Evolutionary conservation across 2,797 vertebrate species (phyloP), one percentile per base, ranked within the genome.

Genomic region (Catostomus latipinnis): DNA sequence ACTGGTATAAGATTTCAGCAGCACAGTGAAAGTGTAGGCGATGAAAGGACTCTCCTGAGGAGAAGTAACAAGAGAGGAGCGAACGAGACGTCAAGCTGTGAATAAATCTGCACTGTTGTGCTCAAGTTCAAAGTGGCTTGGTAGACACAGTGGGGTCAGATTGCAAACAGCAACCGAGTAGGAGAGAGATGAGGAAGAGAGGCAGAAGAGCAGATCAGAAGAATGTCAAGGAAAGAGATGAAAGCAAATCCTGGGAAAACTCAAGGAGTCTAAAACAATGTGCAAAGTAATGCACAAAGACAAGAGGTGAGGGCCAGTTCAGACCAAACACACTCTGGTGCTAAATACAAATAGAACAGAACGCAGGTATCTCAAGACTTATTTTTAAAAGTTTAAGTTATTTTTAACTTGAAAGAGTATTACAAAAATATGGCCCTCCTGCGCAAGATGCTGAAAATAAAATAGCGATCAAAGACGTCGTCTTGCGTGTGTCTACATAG

Each of bases 91-190:
- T 18, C 48, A 61, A 71, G 61, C 60, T 48, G 66, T 6, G 54
- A 73, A 56, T 16, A 83, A 62, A 72, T 48, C 43, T 73, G 63
- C 13, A 9, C 50, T 74, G 49, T 52, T 62, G 43, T 60, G 50
- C 70, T 65, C 22, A 6, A 13, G 45, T 56, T 50, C 54, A 61
- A 14, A 46, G 60, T 14, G 63, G 14, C 14, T 76, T 77, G 57
- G 57, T 63, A 78, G 22, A n/a, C 11, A 62, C n/a, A 45, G 53
- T 16, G 56, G 14, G 45, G 9, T 58, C 0, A 13, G 48, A 77
- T 52, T 16, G 8, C 22, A 85, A 76, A n/a, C 69, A 70, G 67
- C 49, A 80, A 73, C 73, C 65, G 45, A 60, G n/a, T 7, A 52
- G 43, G 0, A 52, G 45, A 56, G 45, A 8, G 68, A 74, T 7